Evolutionary conservation across 2,888 invertebrate species (phyloP), one percentile per base, ranked within the genome.

Genomic region (Cantharis flavilabris): DNA sequence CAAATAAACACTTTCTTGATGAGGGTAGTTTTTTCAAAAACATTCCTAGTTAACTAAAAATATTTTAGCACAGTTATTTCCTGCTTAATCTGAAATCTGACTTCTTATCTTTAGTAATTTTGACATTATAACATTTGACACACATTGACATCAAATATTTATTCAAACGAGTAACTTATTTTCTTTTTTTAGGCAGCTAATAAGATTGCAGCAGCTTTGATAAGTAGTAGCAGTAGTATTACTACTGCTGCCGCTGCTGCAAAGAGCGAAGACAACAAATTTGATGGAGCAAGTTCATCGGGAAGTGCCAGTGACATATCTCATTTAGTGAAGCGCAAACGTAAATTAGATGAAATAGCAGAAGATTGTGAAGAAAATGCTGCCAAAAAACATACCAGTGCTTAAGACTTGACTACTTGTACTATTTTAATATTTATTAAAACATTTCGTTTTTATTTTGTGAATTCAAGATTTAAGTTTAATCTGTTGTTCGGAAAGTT

Each of bases 241-340:
- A 49, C n/a, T 49, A 9, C 49, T n/a, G 49, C 79, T 20, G 75
- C n/a, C n/a, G 9, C 49, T 9, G 49, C 79, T 23, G 75, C 79
- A 16, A 49, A 49, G n/a, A 49, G 49, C 0, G 49, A 49, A 49
- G 76, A 76, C 64, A 81, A 79, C 16, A 70, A 79, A 76, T 70
- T 65, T 62, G 76, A 72, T n/a, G 72, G 67, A 20, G 72, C 69
- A 20, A 76, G 79, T 49, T 80, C 83, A 9, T 80, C 84, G 0
- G 81, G 80, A 69, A 93, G 93, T 26, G 93, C 92, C 0, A 92
- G 91, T 10, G 93, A 96, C 85, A 96, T 97, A 80, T 94, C 95
- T 0, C 96, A 97, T 88, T 90, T 97, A 76, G 94, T 97, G 80
- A 94, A 93, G 83, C 89, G 93, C 62, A 96, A 96, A 88, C 90